These are phyloP conservation scores for Spodoptera exigua DNA, from an alignment of 2,888 invertebrate genomes.

Conservation along the genomic window DNA sequence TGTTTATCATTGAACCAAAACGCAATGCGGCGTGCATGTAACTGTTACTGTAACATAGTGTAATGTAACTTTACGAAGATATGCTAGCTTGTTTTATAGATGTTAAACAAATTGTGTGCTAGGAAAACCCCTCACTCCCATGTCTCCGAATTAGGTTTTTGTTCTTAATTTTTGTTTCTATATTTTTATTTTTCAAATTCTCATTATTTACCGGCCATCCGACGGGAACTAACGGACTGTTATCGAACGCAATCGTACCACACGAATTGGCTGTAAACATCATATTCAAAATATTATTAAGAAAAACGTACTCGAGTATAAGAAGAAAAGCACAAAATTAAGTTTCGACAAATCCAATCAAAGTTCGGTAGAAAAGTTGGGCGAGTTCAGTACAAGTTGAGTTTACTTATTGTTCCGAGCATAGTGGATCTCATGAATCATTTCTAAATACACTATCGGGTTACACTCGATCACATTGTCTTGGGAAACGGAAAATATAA, in stretches of 20 bases:
- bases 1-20: conserved; percentile 87
- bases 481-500: conserved; percentile 79
- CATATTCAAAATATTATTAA: conserved; percentile 41
- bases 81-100: conserved; percentile 88
- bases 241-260: conserved; percentile 53
- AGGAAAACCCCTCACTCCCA: conserved; percentile 83
- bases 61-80: conserved; percentile 81
- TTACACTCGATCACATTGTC: conserved; percentile 84
- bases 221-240: conserved; percentile 49
- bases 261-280: conserved; percentile 75
- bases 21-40: conserved; percentile 88
- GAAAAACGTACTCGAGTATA: conserved; percentile 45
- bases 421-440: conserved; percentile 83
- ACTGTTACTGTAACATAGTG: conserved; percentile 86
- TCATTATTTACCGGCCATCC: conserved; percentile 62
- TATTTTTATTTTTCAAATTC: conserved; percentile 66
- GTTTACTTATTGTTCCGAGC: conserved; percentile 67
- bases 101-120: conserved; percentile 82
- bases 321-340: conserved; percentile 63
- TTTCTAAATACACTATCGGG: conserved; percentile 85
- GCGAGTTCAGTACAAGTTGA: conserved; percentile 63
- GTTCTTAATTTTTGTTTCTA: conserved; percentile 65
- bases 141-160: conserved; percentile 77
- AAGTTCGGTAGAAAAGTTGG: conserved; percentile 61
- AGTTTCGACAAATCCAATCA: conserved; percentile 65